These are phyloP conservation scores for Lissonota sp. DNA, from an alignment of 2,888 invertebrate genomes.

Conservation along the genomic window DNA sequence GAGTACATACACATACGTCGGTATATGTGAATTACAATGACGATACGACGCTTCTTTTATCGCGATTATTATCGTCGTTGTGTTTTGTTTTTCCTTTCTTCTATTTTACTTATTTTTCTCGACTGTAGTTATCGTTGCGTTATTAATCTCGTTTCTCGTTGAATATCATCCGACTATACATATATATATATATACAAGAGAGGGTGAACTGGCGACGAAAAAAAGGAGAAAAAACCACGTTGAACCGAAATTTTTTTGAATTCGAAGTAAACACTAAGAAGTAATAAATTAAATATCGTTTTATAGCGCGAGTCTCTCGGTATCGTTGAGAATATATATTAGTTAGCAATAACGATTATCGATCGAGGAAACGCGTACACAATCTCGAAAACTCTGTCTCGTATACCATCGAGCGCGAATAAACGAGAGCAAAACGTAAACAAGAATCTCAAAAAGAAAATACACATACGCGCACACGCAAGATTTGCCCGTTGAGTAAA, in stretches of 20 bases:
- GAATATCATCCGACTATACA: constrained; percentile 51
- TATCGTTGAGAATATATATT: constrained; percentile 51
- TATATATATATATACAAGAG: constrained; percentile 50
- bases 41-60: constrained; percentile 45
- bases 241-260: constrained; percentile 53
- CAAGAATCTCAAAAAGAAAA: constrained; percentile 9
- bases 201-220: not conserved
- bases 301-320: constrained; percentile 59
- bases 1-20: constrained; percentile 67
- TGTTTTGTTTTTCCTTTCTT: constrained; percentile 58
- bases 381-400: constrained; percentile 13
- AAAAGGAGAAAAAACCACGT: constrained; percentile 25
- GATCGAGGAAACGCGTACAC: constrained; percentile 3
- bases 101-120: constrained; percentile 40
- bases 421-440: not conserved
- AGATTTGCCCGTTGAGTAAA: constrained; percentile 52
- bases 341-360: constrained; percentile 62
- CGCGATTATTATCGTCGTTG: constrained; percentile 64
- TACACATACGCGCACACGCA: constrained; percentile 49
- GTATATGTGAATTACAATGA: constrained; percentile 66
- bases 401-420: constrained; percentile 1
- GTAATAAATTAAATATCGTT: constrained; percentile 26
- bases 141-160: constrained; percentile 55
- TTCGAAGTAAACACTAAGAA: constrained; percentile 30
- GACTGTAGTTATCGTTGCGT: not conserved